Evolutionary conservation across 2,113 vertebrate species (phyloP).

Genomic region (Myrmophylax atrothorax): DNA sequence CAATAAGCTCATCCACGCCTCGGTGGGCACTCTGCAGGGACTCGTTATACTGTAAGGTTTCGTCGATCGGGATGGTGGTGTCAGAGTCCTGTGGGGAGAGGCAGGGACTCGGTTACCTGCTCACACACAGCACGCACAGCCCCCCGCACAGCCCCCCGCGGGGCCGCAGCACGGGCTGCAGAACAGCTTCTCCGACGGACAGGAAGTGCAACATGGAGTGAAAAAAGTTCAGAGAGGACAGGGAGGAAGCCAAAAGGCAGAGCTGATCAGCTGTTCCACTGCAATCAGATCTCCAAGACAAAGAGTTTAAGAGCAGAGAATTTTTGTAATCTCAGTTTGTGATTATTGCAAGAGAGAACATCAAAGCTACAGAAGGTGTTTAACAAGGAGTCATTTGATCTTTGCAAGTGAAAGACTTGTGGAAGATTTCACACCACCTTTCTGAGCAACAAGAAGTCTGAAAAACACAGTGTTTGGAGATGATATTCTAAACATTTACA

Average conservation of each 20-base stretch:
- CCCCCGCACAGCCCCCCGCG: not conserved
- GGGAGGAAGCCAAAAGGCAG: not conserved
- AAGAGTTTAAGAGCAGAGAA: not conserved
- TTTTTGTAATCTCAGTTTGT: not conserved
- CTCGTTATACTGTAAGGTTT: slow-evolving; percentile 92
- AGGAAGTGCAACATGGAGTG: not conserved
- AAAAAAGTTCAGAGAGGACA: not conserved
- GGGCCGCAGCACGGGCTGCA: not conserved
- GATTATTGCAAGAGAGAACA: not conserved
- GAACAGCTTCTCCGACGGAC: not conserved
- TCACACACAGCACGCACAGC: not conserved
- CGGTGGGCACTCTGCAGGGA: slow-evolving; percentile 90
- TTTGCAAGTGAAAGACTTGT: not conserved
- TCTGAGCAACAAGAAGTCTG: not conserved
- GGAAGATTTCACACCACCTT: not conserved
- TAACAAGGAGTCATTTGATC: not conserved
- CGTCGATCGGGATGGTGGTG: slow-evolving; percentile 96
- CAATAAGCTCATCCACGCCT: slow-evolving; percentile 94
- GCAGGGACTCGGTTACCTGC: slow-evolving; percentile 68
- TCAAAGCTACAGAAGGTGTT: not conserved
- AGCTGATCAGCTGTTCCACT: not conserved
- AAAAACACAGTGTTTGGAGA: not conserved
- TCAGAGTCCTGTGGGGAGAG: slow-evolving; percentile 88
- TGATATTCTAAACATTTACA: too few relatives aligned
- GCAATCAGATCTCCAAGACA: not conserved